phyloP scores from a whole-genome alignment of 2,888 invertebrate species.

The Perizoma flavofasciatum region DNA sequence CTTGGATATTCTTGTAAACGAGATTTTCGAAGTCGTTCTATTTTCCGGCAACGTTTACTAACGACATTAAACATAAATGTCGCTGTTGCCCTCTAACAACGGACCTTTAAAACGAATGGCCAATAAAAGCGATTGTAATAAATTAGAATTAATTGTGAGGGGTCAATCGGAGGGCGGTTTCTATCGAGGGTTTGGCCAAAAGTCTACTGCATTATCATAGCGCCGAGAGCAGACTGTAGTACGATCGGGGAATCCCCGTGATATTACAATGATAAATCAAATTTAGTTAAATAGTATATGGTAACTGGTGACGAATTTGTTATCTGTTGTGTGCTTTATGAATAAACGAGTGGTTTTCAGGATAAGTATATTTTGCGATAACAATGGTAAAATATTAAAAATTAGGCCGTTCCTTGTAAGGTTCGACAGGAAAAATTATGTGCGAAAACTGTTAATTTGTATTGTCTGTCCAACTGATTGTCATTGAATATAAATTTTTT shows the following conservation, averaged over 20 bases:
- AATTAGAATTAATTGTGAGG: conserved; percentile 44
- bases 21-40: too few relatives aligned
- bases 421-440: too few relatives aligned
- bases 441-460: too few relatives aligned
- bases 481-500: too few relatives aligned
- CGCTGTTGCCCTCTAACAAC: conserved; percentile 1
- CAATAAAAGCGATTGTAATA: conserved; percentile 48
- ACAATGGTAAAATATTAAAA: too few relatives aligned
- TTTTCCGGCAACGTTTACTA: too few relatives aligned
- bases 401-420: too few relatives aligned
- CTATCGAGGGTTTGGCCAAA: conserved; percentile 3
- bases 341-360: too few relatives aligned
- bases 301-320: background rate
- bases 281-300: background rate
- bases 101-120: conserved; percentile 28
- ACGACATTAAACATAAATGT: background rate
- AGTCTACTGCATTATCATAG: background rate
- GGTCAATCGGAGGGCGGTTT: conserved; percentile 45
- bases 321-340: background rate
- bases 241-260: background rate
- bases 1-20: too few relatives aligned
- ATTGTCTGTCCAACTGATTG: too few relatives aligned
- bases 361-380: too few relatives aligned
- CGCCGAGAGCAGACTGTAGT: background rate
- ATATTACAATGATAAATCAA: background rate